phyloP scores from a whole-genome alignment of 2,797 vertebrate genomes.

The Sebastes melanostomus region DNA sequence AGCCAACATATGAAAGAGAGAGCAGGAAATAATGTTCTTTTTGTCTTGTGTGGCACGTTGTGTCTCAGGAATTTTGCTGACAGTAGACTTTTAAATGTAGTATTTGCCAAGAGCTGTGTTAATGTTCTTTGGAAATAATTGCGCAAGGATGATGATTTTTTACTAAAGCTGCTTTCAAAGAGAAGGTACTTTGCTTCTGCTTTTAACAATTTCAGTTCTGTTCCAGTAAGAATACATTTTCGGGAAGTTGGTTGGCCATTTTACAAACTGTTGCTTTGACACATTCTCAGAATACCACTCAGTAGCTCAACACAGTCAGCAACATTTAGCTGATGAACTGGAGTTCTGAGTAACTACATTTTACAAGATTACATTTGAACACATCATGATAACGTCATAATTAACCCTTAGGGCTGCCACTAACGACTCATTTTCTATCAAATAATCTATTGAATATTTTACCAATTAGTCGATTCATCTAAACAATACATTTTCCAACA shows the following conservation, averaged over 20 bases:
- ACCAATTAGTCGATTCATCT: too few relatives aligned
- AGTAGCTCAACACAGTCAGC: not conserved
- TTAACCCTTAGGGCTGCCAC: too few relatives aligned
- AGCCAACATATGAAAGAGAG: not conserved
- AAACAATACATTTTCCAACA: too few relatives aligned
- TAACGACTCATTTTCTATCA: too few relatives aligned
- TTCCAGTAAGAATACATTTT: slow-evolving; percentile 26
- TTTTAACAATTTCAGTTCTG: slow-evolving; percentile 41
- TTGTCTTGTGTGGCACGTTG: not conserved
- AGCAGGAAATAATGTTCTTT: not conserved
- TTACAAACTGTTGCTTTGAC: not conserved
- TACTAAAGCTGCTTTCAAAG: not conserved
- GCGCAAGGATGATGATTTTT: not conserved
- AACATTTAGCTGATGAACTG: not conserved
- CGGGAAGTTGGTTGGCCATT: slow-evolving; percentile 11
- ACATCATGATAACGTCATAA: too few relatives aligned
- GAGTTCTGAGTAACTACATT: not conserved
- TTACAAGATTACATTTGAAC: too few relatives aligned
- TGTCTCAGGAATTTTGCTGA: slow-evolving; percentile 17
- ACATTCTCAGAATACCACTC: slow-evolving; percentile 4
- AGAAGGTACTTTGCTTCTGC: not conserved
- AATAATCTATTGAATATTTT: accelerated
- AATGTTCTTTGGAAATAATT: not conserved
- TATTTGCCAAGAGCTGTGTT: slow-evolving; percentile 7
- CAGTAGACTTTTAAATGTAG: not conserved